A percentile compares a stretch with the other conserved stretches of the same genome.
phyloP scores from a whole-genome alignment of 2,797 vertebrate species.

The Lacerta agilis region DNA sequence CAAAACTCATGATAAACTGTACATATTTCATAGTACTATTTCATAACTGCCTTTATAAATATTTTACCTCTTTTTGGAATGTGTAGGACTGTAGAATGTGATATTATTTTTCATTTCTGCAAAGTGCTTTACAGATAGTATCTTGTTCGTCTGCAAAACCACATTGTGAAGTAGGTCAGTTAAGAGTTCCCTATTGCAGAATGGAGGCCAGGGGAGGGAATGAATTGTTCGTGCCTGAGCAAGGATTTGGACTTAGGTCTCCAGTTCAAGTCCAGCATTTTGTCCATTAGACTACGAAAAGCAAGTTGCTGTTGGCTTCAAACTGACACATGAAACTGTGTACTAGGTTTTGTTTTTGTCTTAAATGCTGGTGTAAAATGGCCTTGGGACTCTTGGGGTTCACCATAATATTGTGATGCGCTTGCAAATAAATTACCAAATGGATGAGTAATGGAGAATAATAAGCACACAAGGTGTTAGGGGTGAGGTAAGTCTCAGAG shows the following conservation, averaged over 20 bases:
- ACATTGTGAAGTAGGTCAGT: neutral
- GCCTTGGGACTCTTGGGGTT: neutral
- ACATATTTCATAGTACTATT: slow-evolving; percentile 65
- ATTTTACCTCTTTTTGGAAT: slow-evolving; percentile 71
- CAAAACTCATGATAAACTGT: slow-evolving; percentile 67
- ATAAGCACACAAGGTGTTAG: neutral
- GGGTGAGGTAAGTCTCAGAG: neutral
- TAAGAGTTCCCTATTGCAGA: neutral
- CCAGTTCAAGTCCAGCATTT: neutral
- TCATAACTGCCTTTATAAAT: slow-evolving; percentile 66
- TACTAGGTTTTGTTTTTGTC: neutral
- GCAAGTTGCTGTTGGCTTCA: neutral
- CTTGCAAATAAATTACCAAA: slow-evolving; percentile 15
- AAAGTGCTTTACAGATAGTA: neutral
- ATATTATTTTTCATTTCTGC: slow-evolving; percentile 11
- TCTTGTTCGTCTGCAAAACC: neutral
- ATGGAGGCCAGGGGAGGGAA: neutral
- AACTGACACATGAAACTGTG: neutral
- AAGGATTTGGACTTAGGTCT: neutral
- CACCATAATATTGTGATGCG: neutral
- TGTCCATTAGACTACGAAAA: neutral
- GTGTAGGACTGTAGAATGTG: slow-evolving; percentile 59
- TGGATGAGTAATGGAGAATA: accelerated
- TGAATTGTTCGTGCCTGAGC: neutral
- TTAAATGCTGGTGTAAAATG: neutral